Evolutionary conservation across 2,797 vertebrate species (phyloP).

Genomic region (Platyrinchus mystaceus): DNA sequence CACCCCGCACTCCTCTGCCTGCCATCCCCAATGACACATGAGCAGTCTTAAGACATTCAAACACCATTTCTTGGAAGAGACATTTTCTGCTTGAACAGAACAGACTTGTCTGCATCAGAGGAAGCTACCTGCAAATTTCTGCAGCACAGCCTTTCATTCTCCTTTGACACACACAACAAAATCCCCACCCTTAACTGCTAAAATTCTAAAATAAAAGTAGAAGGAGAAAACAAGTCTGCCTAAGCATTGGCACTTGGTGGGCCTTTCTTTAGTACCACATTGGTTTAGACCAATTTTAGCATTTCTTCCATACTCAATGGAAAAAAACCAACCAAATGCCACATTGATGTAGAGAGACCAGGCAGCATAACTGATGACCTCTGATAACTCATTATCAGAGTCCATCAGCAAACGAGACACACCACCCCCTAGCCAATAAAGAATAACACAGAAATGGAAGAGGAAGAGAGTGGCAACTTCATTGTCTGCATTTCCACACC

Average conservation of each 20-base stretch:
- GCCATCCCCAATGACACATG: background rate
- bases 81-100: background rate
- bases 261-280: background rate
- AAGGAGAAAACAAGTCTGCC: background rate
- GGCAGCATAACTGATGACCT: background rate
- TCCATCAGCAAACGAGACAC: background rate
- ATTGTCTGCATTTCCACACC: background rate
- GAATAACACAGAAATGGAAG: background rate
- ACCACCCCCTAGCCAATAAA: background rate
- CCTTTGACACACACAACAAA: background rate
- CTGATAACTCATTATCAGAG: background rate
- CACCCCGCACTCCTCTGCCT: rapidly evolving
- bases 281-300: background rate
- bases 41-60: background rate
- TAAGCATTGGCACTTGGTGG: background rate
- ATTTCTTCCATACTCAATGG: background rate
- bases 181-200: background rate
- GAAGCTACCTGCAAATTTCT: background rate
- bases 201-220: background rate
- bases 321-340: background rate
- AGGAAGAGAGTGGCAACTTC: background rate
- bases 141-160: background rate
- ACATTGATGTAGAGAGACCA: background rate
- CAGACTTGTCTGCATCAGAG: background rate
- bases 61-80: background rate